Conservation (phyloP, 1,140 invertebrate genomes). For the Trichonephila clavata region DNA sequence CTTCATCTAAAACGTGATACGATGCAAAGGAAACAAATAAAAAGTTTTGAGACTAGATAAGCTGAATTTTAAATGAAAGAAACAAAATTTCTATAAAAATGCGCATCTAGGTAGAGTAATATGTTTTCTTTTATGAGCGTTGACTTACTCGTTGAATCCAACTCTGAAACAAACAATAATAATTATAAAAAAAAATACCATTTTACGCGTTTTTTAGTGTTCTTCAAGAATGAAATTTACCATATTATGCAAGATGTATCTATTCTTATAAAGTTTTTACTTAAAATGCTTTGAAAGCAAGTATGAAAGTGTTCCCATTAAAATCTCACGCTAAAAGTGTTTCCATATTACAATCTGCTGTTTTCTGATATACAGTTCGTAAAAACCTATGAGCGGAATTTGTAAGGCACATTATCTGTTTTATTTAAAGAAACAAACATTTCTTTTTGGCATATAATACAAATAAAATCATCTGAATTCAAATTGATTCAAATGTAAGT, state of each 20-base stretch:
- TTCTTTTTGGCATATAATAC: no score
- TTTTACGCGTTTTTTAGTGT: slow-evolving; percentile 28
- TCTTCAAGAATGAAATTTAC: neutral
- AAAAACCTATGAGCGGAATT: no score
- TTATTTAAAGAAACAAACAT: no score
- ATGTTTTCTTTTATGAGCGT: slow-evolving; percentile 23
- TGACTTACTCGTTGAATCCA: slow-evolving; percentile 14
- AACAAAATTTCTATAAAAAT: slow-evolving; percentile 32
- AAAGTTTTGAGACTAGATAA: slow-evolving; percentile 31
- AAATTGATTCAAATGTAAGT: no score
- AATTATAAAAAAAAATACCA: slow-evolving; percentile 19
- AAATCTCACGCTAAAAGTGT: neutral
- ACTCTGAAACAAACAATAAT: slow-evolving; percentile 10
- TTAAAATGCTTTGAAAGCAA: neutral
- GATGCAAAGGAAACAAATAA: slow-evolving; percentile 31
- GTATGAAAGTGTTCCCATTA: neutral
- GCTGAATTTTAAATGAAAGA: slow-evolving; percentile 41
- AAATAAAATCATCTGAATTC: no score
- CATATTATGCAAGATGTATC: neutral
- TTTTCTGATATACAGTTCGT: no score
- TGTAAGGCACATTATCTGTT: no score
- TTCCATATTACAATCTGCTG: neutral
- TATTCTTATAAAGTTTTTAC: neutral
- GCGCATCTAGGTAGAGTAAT: neutral
- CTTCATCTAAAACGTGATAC: slow-evolving; percentile 36